Percentiles rank a stretch among this genome's conserved stretches.
These are phyloP conservation scores for Melanogrammus aeglefinus DNA, from an alignment of 2,797 vertebrate species.

Conservation along the genomic window DNA sequence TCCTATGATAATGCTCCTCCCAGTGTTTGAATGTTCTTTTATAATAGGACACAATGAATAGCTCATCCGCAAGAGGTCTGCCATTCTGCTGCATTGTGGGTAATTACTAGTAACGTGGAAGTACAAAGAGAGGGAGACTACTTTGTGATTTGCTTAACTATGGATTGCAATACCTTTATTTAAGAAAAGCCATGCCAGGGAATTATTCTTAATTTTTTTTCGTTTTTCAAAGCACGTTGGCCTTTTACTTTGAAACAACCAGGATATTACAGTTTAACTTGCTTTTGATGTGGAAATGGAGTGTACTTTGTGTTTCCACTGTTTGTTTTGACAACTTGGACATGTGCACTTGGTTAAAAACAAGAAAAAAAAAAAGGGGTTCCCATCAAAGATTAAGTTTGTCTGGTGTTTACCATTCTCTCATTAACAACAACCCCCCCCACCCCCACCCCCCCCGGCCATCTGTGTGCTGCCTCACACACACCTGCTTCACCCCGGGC, in stretches of 20 bases:
- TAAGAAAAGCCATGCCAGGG: conserved; percentile 20
- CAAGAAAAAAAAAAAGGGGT: conserved; percentile 38
- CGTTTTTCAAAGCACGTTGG: conserved; percentile 23
- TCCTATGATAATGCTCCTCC: conserved; percentile 63
- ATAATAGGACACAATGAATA: conserved; percentile 65
- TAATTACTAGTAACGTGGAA: conserved; percentile 17
- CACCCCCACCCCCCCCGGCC: conserved; percentile 68
- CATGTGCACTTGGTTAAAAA: conserved; percentile 37
- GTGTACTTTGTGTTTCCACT: neutral
- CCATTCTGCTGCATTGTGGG: conserved; percentile 16
- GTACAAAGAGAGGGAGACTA: conserved; percentile 10
- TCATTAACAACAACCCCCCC: conserved; percentile 63
- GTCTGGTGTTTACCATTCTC: conserved; percentile 67
- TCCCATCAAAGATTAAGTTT: conserved; percentile 65
- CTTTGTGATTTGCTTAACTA: conserved; percentile 4
- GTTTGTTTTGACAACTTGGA: conserved; percentile 30
- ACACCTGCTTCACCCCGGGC: conserved; percentile 76
- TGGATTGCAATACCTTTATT: conserved; percentile 32
- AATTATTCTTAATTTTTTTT: conserved; percentile 9
- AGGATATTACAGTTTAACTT: neutral
- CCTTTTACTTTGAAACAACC: conserved; percentile 2
- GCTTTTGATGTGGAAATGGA: neutral
- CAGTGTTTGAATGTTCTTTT: conserved; percentile 53
- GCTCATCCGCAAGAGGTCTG: conserved; percentile 37
- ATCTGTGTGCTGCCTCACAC: conserved; percentile 76